These are phyloP conservation scores for Fissipunctia ypsillon DNA, from an alignment of 2,888 invertebrate genomes.

Conservation along the genomic window DNA sequence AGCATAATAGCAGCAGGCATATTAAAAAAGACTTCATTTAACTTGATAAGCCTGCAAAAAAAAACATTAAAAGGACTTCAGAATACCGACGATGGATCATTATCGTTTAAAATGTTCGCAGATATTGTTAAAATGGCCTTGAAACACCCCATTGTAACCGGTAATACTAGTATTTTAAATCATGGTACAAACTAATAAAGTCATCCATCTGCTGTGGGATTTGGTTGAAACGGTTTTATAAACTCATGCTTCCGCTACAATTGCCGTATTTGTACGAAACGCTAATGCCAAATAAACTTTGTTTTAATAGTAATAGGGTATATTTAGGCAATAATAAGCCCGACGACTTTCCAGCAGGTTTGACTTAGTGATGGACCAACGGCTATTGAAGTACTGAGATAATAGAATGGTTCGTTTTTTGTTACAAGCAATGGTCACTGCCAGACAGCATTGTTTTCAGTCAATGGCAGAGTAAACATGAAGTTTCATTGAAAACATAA, in stretches of 20 bases:
- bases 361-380: background rate
- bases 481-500: too few species aligned
- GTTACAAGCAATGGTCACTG: background rate
- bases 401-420: background rate
- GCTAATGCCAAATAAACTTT: background rate
- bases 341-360: background rate
- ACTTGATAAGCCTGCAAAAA: conserved; percentile 8
- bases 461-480: background rate
- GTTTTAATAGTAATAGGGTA: fast-evolving
- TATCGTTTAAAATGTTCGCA: conserved; percentile 1
- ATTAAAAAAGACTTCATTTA: conserved; percentile 12
- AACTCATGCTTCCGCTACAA: background rate
- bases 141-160: background rate
- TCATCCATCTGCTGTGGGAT: background rate
- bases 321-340: background rate
- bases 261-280: background rate
- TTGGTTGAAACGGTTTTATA: background rate
- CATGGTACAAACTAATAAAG: background rate
- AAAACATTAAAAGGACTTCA: background rate
- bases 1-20: background rate
- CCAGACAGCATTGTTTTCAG: conserved; percentile 16
- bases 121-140: conserved; percentile 13
- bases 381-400: background rate
- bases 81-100: background rate
- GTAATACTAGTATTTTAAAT: conserved; percentile 5